Evolutionary conservation across 2,113 vertebrate genomes (phyloP), one percentile per base, ranked within the genome.

Genomic region (Callopanchax toddi): DNA sequence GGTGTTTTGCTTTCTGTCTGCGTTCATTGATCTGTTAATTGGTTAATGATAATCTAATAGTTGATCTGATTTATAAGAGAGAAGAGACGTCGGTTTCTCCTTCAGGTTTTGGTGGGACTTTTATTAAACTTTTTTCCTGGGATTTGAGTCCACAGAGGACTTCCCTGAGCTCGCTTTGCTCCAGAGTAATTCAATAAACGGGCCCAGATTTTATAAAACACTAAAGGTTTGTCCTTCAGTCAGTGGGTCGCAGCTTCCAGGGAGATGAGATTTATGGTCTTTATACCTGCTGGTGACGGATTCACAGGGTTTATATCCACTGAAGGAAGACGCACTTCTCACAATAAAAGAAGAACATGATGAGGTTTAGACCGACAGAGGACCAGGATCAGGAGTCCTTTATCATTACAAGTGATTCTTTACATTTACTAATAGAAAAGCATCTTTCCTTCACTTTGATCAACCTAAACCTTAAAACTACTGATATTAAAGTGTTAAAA

Each of bases 161-260:
- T 22, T 10, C 20, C 11, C 53, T 3, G 13, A 7, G n/a, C n/a
- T n/a, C n/a, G 0, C 50, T 54, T 6, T 54, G 0, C n/a, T 42
- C 26, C 56, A 56, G 18, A 42, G 46, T 58, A 59, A 67, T 59
- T 58, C 65, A 43, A 58, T 67, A 34, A 50, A 42, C 16, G n/a
- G 20, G 12, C 45, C 45, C 5, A 50, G 25, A 51, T 67, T 58
- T 50, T 43, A 58, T 50, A n/a, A 42, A 58, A 58, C 46, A 25
- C 18, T 49, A 34, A 48, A 40, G 53, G 44, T 67, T 56, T 59
- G 65, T 68, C 65, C 65, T 68, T 68, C 46, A 59, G 32, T 59
- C 46, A 43, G 55, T 17, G 29, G 55, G 55, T 68, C 55, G 22
- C 65, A 59, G 55, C 39, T 52, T 59, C 55, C 55, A 37, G 34